Conservation (phyloP, 2,113 vertebrate genomes). For the Helogale parvula region DNA sequence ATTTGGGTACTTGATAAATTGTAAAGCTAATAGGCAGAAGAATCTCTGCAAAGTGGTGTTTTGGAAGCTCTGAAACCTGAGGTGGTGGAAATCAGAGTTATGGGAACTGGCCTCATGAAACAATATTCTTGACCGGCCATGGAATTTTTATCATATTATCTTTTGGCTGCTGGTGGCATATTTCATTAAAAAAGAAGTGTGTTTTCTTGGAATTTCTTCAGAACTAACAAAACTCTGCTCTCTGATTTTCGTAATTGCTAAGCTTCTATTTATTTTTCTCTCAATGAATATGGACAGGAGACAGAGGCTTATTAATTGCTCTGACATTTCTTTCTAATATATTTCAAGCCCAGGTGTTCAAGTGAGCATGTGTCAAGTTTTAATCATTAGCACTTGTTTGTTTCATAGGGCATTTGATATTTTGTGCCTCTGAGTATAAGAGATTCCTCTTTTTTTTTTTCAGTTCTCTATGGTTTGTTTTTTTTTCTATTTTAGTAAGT, state of each 20-base stretch:
- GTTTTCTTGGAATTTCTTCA: constrained; percentile 11
- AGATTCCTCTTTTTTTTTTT: background rate
- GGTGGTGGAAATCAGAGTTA: background rate
- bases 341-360: constrained; percentile 60
- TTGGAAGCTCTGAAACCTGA: background rate
- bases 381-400: constrained; percentile 47
- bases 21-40: background rate
- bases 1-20: background rate
- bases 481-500: background rate
- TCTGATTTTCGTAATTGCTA: constrained; percentile 33
- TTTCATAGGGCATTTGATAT: constrained; percentile 36
- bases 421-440: constrained; percentile 46
- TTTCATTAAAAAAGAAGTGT: constrained; percentile 37
- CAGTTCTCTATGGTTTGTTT: background rate
- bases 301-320: constrained; percentile 52
- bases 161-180: background rate
- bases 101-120: background rate
- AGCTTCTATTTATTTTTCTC: constrained; percentile 54
- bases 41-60: background rate
- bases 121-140: background rate
- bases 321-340: constrained; percentile 67
- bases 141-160: background rate
- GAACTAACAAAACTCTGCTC: constrained; percentile 13
- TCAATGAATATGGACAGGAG: constrained; percentile 14
- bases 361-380: constrained; percentile 57